Evolutionary conservation across 1,140 invertebrate genomes (phyloP), one percentile per base, ranked within the genome.

Genomic region (Hypothenemus hampei): DNA sequence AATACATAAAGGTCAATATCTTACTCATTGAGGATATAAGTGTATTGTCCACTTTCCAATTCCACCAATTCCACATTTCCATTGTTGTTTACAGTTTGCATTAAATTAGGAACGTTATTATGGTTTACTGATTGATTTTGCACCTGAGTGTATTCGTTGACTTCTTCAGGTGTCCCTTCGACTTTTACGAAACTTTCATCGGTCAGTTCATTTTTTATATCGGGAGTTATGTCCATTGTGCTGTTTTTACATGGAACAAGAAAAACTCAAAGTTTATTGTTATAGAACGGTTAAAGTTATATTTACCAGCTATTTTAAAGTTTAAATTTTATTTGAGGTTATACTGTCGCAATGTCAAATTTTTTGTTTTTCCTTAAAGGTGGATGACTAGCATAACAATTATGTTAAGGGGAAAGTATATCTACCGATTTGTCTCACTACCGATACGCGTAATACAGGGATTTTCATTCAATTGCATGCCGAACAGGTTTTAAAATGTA

Each of bases 31-130:
- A n/a, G 59, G 24, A 65, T 62, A 45, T 65, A 65, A 0, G 64
- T 60, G 18, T 59, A 57, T 31, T 45, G 50, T 36, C 57, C 60
- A 23, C 63, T 59, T 18, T 66, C 50, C 18, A 59, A 57, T 15
- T 58, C 59, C 50, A 64, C 63, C 23, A 70, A 66, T 31, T 66
- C 43, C 10, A 69, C 44, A 57, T 68, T 68, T 20, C 67, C 66
- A 66, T 70, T 64, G 7, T 63, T 61, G 47, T 68, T 63, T 22
- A 53, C 44, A 23, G 45, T 8, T 18, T 61, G 50, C 33, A 63
- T 31, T 11, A 65, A 43, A 10, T 60, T 36, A 15, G 64, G 57
- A 43, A 40, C 33, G 23, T 37, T 41, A 8, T 56, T 19, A 11
- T 21, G 21, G 7, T 16, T 20, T 6, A 16, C 13, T 3, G 41